A percentile compares a stretch with the other conserved stretches of the same genome.
phyloP scores from a whole-genome alignment of 2,113 vertebrate species.

The Aspidoscelis tigris region DNA sequence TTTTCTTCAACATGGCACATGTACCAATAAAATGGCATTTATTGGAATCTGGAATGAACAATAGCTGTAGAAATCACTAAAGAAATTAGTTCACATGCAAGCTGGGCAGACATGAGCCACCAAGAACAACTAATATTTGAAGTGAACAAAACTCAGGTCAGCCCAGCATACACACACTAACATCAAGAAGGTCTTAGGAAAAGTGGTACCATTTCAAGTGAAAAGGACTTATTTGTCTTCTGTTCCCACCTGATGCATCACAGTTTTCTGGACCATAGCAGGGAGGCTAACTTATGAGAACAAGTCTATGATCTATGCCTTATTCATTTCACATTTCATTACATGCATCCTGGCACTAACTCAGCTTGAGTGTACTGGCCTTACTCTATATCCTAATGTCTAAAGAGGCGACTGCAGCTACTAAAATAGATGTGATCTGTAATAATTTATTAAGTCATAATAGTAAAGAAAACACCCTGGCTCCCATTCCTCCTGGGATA shows the following conservation, averaged over 20 bases:
- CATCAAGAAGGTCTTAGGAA: background rate
- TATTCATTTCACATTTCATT: background rate
- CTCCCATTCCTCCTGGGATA: constrained; percentile 44
- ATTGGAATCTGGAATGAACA: background rate
- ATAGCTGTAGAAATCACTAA: background rate
- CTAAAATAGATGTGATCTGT: constrained; percentile 7
- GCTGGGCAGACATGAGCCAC: background rate
- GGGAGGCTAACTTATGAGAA: constrained; percentile 1
- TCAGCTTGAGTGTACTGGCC: background rate
- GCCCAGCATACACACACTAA: background rate
- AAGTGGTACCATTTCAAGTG: background rate
- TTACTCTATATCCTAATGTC: background rate
- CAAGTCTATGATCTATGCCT: background rate
- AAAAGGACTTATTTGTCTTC: background rate
- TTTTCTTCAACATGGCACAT: background rate
- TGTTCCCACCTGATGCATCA: background rate
- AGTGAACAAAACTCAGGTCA: background rate
- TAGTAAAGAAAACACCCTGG: constrained; percentile 35
- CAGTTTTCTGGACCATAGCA: background rate
- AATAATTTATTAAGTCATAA: background rate
- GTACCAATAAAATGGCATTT: background rate
- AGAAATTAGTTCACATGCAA: background rate
- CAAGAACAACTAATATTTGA: background rate
- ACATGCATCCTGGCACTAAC: background rate
- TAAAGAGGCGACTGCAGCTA: background rate